Percentiles rank a stretch among this genome's conserved stretches.
phyloP scores from a whole-genome alignment of 2,113 vertebrate species.

The Plecturocebus donacophilus region DNA sequence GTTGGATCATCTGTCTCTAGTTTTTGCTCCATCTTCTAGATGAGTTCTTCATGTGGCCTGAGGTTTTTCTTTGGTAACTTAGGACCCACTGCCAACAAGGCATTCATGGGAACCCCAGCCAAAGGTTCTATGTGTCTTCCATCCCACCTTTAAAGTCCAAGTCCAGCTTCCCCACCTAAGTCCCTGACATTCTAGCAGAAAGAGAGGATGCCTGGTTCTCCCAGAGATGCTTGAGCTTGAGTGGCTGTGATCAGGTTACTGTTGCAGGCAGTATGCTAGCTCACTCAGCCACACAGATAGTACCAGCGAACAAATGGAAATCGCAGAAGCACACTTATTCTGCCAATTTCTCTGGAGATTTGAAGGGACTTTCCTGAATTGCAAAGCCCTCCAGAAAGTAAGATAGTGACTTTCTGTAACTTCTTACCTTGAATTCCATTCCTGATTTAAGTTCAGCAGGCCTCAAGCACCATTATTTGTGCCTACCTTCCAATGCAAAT shows the following conservation, averaged over 20 bases:
- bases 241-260: background rate
- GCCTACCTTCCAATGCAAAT: background rate
- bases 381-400: slow-evolving; percentile 13
- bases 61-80: background rate
- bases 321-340: background rate
- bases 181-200: background rate
- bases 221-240: background rate
- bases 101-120: background rate
- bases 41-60: background rate
- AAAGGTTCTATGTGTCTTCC: background rate
- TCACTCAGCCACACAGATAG: accelerated
- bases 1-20: background rate
- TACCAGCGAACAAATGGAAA: background rate
- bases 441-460: background rate
- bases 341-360: background rate
- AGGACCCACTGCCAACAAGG: background rate
- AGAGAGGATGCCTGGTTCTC: background rate
- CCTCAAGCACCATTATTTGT: background rate
- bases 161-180: background rate
- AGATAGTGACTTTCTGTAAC: background rate
- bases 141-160: background rate
- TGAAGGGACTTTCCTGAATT: background rate
- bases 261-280: background rate
- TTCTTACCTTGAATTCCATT: background rate
- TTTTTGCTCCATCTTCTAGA: background rate